Evolutionary conservation across 92 coral and sea anemone species (phyloP), one percentile per base, ranked within the genome.

Genomic region (Porites evermanni): DNA sequence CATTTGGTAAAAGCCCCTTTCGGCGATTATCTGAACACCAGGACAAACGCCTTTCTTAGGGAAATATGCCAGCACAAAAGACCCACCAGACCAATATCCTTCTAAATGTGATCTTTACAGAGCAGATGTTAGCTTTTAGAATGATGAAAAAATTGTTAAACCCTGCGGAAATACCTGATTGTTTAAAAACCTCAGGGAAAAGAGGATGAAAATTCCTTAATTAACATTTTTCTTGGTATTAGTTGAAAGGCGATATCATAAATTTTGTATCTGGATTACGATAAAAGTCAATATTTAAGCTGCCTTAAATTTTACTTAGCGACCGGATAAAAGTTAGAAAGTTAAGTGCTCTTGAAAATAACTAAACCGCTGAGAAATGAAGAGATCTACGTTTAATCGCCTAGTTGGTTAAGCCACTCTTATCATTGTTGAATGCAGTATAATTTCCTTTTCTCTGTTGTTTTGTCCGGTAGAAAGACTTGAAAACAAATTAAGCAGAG

Each of bases 301-400:
- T 38, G 47, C 47, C 47, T 70, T 11, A 17, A 8, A 38, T 64
- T 68, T 70, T 29, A 69, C 77, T 70, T 54, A 70, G 56, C 51
- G 53, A 14, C 69, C 75, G 85, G 84, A 69, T 69, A 64, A 56
- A 54, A 38, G 47, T n/a, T 29, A 50, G 8, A 8, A 53, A 17
- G 67, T 54, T 70, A 81, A 81, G 77, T 56, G 85, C 85, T 24
- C 67, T 81, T 53, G 17, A 58, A 71, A 13, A 3, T 7, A 50
- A 26, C 76, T 24, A 67, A 38, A 38, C 47, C 61, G 61, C 61
- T 56, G 16, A 67, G 51, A 26, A 53, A 68, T 67, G 5, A 68
- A 54, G 61, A 6, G 61, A 56, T 26, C n/a, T 4, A 59, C n/a
- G 70, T 81, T 71, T 24, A 18, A 81, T 70, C 9, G 56, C 32